Evolutionary conservation across 2,888 invertebrate species (phyloP).

Genomic region (Yponomeuta evonymella): DNA sequence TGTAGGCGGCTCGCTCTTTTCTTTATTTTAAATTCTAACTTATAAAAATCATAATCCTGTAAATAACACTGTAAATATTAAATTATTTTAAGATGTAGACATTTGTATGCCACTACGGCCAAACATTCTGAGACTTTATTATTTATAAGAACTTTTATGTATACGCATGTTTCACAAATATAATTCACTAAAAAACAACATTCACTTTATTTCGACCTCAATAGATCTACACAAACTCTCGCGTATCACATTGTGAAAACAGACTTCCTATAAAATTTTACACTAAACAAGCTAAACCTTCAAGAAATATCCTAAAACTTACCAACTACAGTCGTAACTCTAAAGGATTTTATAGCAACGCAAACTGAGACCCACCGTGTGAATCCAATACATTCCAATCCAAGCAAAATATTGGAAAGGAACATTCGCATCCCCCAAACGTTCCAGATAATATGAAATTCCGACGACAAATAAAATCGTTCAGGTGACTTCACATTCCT

Average conservation of each 20-base stretch:
- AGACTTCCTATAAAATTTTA: not conserved
- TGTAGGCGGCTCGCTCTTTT: too few species aligned
- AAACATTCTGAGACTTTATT: too few species aligned
- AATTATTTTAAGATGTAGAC: too few species aligned
- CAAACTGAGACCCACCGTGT: not conserved
- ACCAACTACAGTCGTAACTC: not conserved
- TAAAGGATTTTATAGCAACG: not conserved
- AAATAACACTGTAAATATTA: too few species aligned
- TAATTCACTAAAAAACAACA: too few species aligned
- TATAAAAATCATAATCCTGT: too few species aligned
- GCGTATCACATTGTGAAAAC: not conserved
- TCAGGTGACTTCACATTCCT: slow-evolving; percentile 6
- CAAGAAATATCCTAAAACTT: not conserved
- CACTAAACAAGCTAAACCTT: not conserved
- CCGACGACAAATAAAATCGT: slow-evolving; percentile 1
- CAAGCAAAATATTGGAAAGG: not conserved
- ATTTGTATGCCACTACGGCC: too few species aligned
- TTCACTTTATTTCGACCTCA: too few species aligned
- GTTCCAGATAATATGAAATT: slow-evolving; percentile 2
- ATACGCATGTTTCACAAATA: too few species aligned
- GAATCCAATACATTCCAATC: slow-evolving; percentile 7
- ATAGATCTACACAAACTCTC: too few species aligned
- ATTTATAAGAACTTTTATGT: too few species aligned
- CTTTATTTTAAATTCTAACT: too few species aligned
- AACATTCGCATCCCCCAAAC: not conserved